Base-by-base conservation (phyloP, 2,113 vertebrate species). In the Scatophagus argus region DNA sequence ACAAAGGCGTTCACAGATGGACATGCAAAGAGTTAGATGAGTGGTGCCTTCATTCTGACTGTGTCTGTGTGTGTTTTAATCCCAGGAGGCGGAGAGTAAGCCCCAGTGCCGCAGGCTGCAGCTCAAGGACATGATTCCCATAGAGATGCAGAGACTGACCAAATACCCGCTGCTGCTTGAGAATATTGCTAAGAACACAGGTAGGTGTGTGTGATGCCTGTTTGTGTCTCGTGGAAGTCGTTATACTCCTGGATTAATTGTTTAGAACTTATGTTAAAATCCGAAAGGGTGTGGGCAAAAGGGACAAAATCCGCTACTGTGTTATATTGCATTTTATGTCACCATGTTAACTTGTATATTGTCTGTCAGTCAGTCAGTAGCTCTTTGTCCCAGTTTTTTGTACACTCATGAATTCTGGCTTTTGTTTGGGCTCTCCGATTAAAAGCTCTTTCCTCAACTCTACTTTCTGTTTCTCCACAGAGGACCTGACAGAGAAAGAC, bases 101-200 rank as follows among this genome's bases (percentile, higher is more conserved):
- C 95, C 96, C 0, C 94, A 96, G 61, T 98, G 97, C 85, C 93
- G 97, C 56, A 94, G 97, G 66, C 93, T 98, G 46, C 97, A 98
- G 90, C 92, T 98, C 60, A 98, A 98, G 88, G 97, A 98, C 90
- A 98, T 98, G 82, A 97, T 98, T 55, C 97, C 97, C 41, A 96
- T 92, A 0, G 97, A 97, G 89, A 98, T 97, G 97, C 97, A 98
- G 91, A 94, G 97, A 8, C 93, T 98, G 34, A 98, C 97, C 73
- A 98, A 98, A 84, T 98, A 98, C 78, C 97, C 97, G 0, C 86
- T 98, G 64, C 94, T 98, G 49, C 94, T 98, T 78, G 96, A 97
- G 79, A 97, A 96, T 85, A 97, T 98, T 2, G 96, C 94, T 51
- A 97, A 97, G 74, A 93, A 76, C 87, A 95, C 94, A 90, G 93